Evolutionary conservation across 2,888 invertebrate genomes (phyloP), one percentile per base, ranked within the genome.

Genomic region (Calameuta idolon): DNA sequence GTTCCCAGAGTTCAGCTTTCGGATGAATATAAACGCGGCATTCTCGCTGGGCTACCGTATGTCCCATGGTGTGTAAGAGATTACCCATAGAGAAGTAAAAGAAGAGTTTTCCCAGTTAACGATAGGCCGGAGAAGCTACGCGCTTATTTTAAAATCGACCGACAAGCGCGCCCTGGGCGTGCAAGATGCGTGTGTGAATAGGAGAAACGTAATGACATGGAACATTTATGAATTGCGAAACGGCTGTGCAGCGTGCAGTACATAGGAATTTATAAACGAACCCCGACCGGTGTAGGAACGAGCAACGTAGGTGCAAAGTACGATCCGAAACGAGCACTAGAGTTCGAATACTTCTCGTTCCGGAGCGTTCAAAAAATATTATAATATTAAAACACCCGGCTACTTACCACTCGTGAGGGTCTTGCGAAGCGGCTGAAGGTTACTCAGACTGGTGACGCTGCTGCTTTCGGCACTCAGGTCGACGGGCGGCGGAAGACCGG

Each of bases 391-490:
- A 55, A 23, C 55, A 55, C 1, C 23, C 55, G 23, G 23, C 55
- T 23, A 92, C 93, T 92, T 90, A 95, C 95, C 95, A 87, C 95
- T 95, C 81, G 95, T 95, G 81, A 94, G 92, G 75, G 97, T 97
- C 93, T 98, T 98, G 85, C 97, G 93, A 85, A 97, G 93, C 81
- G 97, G 97, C 75, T 91, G 91, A 92, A 98, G 94, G 93, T 97
- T 97, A 89, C 97, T 97, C 87, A 98, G 94, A 81, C 97, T 97
- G 77, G 98, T 97, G 82, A 98, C 98, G 91, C 98, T 98, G 92
- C 98, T 98, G 92, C 98, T 98, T 92, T 98, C 98, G 55, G 97
- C 97, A 78, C 97, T 98, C 79, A 98, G 93, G 92, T 98, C 97
- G 76, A 98, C 97, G 12, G 91, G 91, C 15, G 96, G 95, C 75